Evolutionary conservation across 2,113 vertebrate species (phyloP).

Genomic region (Verasper variegatus): DNA sequence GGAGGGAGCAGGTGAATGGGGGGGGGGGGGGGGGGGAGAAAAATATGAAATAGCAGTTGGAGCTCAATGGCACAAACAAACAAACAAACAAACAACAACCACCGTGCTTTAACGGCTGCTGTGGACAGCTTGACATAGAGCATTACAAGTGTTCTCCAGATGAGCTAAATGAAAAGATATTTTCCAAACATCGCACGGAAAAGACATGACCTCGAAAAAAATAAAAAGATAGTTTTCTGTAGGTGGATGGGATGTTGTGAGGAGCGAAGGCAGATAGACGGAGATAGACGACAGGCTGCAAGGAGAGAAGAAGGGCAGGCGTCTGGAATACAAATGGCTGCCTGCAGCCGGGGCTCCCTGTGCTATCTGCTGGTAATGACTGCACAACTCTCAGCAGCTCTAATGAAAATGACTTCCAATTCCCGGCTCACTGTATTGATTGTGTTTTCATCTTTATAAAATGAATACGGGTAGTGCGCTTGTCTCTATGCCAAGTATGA

Average conservation of each 20-base stretch:
- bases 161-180: conserved; percentile 16
- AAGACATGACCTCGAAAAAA: conserved; percentile 57
- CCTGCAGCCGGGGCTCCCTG: conserved; percentile 63
- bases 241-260: conserved; percentile 38
- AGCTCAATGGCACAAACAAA: conserved; percentile 56
- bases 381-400: conserved; percentile 75
- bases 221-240: conserved; percentile 44
- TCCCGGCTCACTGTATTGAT: conserved; percentile 82
- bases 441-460: conserved; percentile 84
- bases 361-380: conserved; percentile 80
- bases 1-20: conserved; percentile 44
- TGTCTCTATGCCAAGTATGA: conserved; percentile 67
- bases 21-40: conserved; percentile 7
- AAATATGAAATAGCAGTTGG: conserved; percentile 40
- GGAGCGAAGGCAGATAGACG: conserved; percentile 48
- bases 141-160: conserved; percentile 8
- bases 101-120: conserved; percentile 45
- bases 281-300: conserved; percentile 60
- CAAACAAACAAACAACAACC: neutral
- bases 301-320: conserved; percentile 73
- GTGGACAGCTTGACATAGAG: neutral
- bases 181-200: conserved; percentile 16
- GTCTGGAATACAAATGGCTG: conserved; percentile 81
- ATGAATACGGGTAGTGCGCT: conserved; percentile 72
- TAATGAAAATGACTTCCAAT: conserved; percentile 86